Conservation (phyloP, 2,888 invertebrate genomes). For the Aproaerema taeniolella region DNA sequence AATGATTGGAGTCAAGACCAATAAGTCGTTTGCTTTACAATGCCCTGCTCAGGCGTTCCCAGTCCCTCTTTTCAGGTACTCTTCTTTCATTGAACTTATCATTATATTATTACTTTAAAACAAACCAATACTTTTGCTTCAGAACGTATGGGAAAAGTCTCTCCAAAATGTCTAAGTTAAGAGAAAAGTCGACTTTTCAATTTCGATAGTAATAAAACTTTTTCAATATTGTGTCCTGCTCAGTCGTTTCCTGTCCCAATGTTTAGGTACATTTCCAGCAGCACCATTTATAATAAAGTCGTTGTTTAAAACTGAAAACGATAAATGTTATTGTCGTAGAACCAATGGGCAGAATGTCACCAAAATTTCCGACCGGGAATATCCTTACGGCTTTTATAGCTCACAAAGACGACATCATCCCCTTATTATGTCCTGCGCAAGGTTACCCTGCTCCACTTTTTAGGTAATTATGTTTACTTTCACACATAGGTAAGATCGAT, state of each 20-base stretch:
- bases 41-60: constrained; percentile 83
- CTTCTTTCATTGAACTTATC: background rate
- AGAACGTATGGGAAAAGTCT: constrained; percentile 82
- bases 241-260: constrained; percentile 84
- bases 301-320: constrained; percentile 1
- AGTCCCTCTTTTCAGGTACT: constrained; percentile 79
- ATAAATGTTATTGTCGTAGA: constrained; percentile 37
- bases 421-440: constrained; percentile 81
- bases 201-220: constrained; percentile 54
- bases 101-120: background rate
- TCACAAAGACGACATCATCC: constrained; percentile 64
- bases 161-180: constrained; percentile 78
- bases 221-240: constrained; percentile 80
- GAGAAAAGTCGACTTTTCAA: constrained; percentile 62
- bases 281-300: too few relatives aligned
- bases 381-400: constrained; percentile 71
- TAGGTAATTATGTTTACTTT: too few relatives aligned
- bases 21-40: constrained; percentile 71
- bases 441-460: constrained; percentile 83
- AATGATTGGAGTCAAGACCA: constrained; percentile 72
- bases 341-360: constrained; percentile 73
- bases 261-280: constrained; percentile 78
- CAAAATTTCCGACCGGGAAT: constrained; percentile 84
- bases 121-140: constrained; percentile 34
- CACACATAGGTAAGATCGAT: too few relatives aligned